Evolutionary conservation across 2,888 invertebrate genomes (phyloP), one percentile per base, ranked within the genome.

Genomic region (Lepidocyrtinus sp.): DNA sequence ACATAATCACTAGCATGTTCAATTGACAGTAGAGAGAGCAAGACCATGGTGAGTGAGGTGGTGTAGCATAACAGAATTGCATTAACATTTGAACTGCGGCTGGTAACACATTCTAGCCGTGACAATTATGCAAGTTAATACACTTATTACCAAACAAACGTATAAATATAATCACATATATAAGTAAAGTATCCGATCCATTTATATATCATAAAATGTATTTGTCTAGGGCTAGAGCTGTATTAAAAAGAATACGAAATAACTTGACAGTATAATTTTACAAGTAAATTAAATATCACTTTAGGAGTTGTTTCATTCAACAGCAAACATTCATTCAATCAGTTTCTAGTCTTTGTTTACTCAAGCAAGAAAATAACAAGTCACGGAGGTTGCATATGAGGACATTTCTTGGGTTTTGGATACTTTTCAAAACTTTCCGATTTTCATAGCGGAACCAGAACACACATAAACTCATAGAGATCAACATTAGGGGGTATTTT

Each of bases 1-100:
- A 7, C 17, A 50, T 17, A 7, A 7, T 50, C 12, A 50, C 50
- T 15, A 75, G 62, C 74, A 69, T 80, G 79, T 81, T 72, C 80
- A 75, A 75, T 75, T 81, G 80, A 75, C 75, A 63, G 75, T 21
- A n/a, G n/a, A 81, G 80, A 75, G 80, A 81, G 80, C 75, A 81
- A 75, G 72, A 78, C 59, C 71, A 75, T 81, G 80, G 80, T 68
- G 80, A 75, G 75, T 75, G 80, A 75, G 75, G 67, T 65, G 62
- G 71, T 50, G 17, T 17, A 50, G 17, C 50, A 50, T 50, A 50
- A 50, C 17, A 36, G 12, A 7, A 36, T 36, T 7, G 12, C 12
- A 36, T 36, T n/a, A 50, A 50, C 50, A 17, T 17, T 50, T 50
- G 61, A 45, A 62, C 27, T 61, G 71, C 26, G 59, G 59, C 62